Conservation (phyloP, 2,888 invertebrate genomes). For the Heliconius aoede region DNA sequence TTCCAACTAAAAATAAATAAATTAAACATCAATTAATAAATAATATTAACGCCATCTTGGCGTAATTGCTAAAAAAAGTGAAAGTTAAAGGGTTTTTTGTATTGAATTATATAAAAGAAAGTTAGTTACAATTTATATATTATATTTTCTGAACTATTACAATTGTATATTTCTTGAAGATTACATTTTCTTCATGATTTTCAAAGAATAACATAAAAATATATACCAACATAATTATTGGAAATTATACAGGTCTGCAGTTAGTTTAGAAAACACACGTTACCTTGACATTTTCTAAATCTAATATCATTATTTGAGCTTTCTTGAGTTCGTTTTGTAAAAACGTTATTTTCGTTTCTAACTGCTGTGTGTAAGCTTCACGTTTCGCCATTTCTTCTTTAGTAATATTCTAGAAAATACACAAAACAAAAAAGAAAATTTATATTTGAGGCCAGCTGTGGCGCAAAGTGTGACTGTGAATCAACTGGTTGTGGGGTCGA, state of each 20-base stretch:
- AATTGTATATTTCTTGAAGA: no score
- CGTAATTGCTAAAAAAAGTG: background rate
- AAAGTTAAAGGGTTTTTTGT: background rate
- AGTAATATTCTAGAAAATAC: slow-evolving; percentile 56
- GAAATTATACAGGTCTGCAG: background rate
- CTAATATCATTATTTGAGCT: slow-evolving; percentile 77
- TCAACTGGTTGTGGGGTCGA: no score
- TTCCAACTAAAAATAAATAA: slow-evolving; percentile 64
- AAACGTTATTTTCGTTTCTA: slow-evolving; percentile 61
- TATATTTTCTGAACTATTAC: no score
- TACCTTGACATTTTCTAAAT: slow-evolving; percentile 63
- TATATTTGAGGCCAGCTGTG: no score
- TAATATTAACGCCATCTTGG: background rate
- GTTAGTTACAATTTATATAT: no score
- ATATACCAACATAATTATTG: no score
- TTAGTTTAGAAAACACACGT: slow-evolving; percentile 1
- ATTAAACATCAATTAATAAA: no score
- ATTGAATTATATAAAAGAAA: no score
- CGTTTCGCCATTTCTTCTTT: slow-evolving; percentile 61
- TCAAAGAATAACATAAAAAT: no score
- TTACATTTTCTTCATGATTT: no score
- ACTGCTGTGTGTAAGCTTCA: slow-evolving; percentile 58
- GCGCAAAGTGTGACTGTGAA: no score
- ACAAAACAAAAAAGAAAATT: no score
- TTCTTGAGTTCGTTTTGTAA: slow-evolving; percentile 69